Evolutionary conservation across 2,113 vertebrate genomes (phyloP).

Genomic region (Phalacrocorax brasilianus): DNA sequence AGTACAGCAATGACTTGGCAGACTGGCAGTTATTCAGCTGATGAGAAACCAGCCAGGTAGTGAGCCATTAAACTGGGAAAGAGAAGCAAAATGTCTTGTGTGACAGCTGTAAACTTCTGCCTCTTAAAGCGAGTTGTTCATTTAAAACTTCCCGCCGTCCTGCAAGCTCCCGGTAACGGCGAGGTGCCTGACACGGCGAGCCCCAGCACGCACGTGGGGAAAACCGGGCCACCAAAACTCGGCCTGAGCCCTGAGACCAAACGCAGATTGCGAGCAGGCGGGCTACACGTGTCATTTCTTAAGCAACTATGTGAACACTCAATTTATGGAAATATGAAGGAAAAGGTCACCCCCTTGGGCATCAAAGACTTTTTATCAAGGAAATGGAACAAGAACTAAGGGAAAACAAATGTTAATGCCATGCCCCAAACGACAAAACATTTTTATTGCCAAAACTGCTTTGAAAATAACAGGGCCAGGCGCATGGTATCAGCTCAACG

Average conservation of each 20-base stretch:
- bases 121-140: background rate
- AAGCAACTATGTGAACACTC: slow-evolving; percentile 11
- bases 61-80: background rate
- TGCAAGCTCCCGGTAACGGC: background rate
- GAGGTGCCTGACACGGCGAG: background rate
- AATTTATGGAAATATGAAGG: slow-evolving; percentile 59
- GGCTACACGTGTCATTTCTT: slow-evolving; percentile 22
- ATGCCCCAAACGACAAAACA: slow-evolving; percentile 57
- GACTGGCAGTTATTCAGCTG: background rate
- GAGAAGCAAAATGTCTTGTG: background rate
- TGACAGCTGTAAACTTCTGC: background rate
- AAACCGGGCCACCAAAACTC: background rate
- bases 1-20: background rate
- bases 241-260: background rate
- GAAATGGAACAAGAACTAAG: slow-evolving; percentile 62
- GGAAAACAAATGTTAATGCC: slow-evolving; percentile 68
- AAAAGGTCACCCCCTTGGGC: slow-evolving; percentile 54
- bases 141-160: background rate
- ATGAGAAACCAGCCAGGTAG: background rate
- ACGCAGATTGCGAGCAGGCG: background rate
- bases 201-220: background rate
- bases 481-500: slow-evolving; percentile 22
- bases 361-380: slow-evolving; percentile 69
- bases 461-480: slow-evolving; percentile 59
- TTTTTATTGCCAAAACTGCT: slow-evolving; percentile 57